Base-by-base conservation (phyloP, 2,888 invertebrate species). In the Colostygia pectinataria region DNA sequence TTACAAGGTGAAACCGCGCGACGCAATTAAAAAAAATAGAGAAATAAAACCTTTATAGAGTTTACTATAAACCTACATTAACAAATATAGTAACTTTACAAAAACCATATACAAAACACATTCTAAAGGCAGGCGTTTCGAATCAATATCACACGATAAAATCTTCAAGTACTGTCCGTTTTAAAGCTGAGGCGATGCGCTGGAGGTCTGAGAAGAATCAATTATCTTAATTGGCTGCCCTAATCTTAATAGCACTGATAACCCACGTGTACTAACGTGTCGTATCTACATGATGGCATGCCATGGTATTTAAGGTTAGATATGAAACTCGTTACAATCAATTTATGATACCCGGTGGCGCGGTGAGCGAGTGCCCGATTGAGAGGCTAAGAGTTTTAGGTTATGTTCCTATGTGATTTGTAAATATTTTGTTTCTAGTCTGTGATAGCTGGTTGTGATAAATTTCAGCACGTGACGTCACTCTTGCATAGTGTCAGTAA, bases 161-260 rank as follows among this genome's bases (percentile, higher is more conserved):
- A 60, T 57, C 57, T 46, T 32, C 34, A 25, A 32, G 9, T 52
- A 42, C 66, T 69, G 71, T 59, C 51, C 59, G 66, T 75, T 78
- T 78, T 71, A 72, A 63, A 70, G 61, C 71, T 29, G 28, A 13
- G 2, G 18, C 32, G 71, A 55, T 51, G 56, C 59, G 68, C 66
- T 69, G 74, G 80, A 76, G 81, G 83, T 77, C 80, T 64, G 63
- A 53, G 66, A 66, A 62, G 71, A 85, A 80, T 87, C 85, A 85
- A 87, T 89, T 88, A 84, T 80, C 80, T 85, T 88, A 87, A 88
- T 88, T 87, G 87, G 83, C 65, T 77, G 68, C 71, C 64, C 79
- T 84, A 83, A 87, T 83, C 83, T 83, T 78, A 80, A 83, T 81
- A 82, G 61, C 63, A 55, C 64, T 63, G 79, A 80, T 80, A 79